phyloP scores from a whole-genome alignment of 2,888 invertebrate species.

The Congeria kusceri region DNA sequence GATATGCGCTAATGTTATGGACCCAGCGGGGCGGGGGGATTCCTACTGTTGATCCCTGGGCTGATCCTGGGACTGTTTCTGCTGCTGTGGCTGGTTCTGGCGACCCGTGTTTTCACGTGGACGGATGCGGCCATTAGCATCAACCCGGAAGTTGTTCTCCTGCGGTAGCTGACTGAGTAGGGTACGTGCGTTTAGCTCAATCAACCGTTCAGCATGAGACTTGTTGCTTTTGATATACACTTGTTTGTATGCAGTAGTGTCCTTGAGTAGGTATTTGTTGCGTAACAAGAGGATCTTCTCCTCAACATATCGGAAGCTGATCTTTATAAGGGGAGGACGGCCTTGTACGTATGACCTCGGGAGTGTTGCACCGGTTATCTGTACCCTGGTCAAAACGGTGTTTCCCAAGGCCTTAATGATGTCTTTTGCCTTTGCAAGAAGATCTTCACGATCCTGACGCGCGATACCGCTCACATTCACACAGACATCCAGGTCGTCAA shows the following conservation, averaged over 20 bases:
- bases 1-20: conserved; percentile 39
- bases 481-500: no score
- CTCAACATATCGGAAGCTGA: conserved; percentile 33
- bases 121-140: conserved; percentile 34
- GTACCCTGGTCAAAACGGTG: conserved; percentile 7
- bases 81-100: not conserved
- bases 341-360: not conserved
- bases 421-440: no score
- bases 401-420: conserved; percentile 19
- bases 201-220: conserved; percentile 28
- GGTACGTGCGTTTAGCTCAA: conserved; percentile 42
- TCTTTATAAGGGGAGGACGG: conserved; percentile 38
- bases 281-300: conserved; percentile 41
- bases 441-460: no score
- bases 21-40: conserved; percentile 24
- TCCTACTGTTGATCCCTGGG: conserved; percentile 10
- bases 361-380: conserved; percentile 9
- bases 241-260: conserved; percentile 16
- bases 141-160: conserved; percentile 26
- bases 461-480: no score
- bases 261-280: conserved; percentile 41
- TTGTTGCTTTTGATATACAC: conserved; percentile 45
- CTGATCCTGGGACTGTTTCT: no score
- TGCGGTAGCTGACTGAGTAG: conserved; percentile 34
- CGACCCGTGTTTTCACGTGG: conserved; percentile 12